Conservation (phyloP, 2,113 vertebrate genomes). For the Neomonachus schauinslandi region DNA sequence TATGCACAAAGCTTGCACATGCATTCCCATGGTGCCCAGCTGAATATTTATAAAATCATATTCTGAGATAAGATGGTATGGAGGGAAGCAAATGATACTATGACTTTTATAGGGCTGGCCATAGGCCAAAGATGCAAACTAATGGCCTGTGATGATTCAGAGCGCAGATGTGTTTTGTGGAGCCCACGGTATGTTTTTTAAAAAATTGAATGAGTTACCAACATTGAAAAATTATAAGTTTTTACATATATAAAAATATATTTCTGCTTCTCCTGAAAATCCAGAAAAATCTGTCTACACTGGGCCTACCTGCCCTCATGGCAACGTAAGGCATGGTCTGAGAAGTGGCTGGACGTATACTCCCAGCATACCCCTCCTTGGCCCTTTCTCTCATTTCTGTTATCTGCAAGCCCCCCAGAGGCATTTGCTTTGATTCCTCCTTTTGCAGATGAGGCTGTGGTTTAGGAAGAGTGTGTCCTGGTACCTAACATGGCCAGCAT, state of each 20-base stretch:
- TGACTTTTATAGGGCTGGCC: not conserved
- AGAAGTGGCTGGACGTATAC: not conserved
- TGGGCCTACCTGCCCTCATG: not conserved
- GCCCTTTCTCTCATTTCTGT: not conserved
- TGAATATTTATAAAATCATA: not conserved
- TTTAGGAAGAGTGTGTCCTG: not conserved
- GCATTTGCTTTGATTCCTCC: not conserved
- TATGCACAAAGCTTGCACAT: not conserved
- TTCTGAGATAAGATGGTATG: not conserved
- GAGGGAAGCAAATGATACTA: not conserved
- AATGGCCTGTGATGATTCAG: not conserved
- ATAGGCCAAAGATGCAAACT: not conserved
- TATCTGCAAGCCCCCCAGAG: not conserved
- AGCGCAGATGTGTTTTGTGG: not conserved
- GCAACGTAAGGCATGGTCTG: not conserved
- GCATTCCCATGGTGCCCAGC: not conserved
- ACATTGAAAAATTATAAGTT: constrained; percentile 6
- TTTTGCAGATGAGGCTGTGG: not conserved
- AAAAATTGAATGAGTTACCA: not conserved
- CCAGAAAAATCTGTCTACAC: not conserved
- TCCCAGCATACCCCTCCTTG: not conserved
- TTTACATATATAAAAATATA: not conserved
- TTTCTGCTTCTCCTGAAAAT: not conserved
- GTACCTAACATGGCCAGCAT: not conserved
- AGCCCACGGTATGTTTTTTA: not conserved